Evolutionary conservation across 2,888 invertebrate species (phyloP), one percentile per base, ranked within the genome.

Genomic region (Drosophila formosana): DNA sequence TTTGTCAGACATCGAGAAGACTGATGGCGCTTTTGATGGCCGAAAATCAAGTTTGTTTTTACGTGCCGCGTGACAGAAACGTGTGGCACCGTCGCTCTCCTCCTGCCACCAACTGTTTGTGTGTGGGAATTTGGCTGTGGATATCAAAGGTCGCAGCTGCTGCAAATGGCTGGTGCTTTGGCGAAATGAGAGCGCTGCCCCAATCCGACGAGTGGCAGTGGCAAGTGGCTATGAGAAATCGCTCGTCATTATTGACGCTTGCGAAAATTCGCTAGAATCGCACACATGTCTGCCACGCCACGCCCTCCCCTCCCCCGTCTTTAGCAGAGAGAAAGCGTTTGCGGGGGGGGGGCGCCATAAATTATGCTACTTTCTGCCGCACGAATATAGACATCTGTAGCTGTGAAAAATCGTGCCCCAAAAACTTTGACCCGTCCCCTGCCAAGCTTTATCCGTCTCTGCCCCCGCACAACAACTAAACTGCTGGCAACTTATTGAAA

Each of bases 111-210:
- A 45, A 53, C 63, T 50, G 61, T 72, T 61, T 51, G 66, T 58
- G 72, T 68, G 61, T 60, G 69, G 64, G 76, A 77, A 69, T 70
- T 67, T 30, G 72, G 73, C 69, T 67, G 58, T 26, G 81, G 67
- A 87, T 87, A 89, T 89, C 86, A 87, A 89, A 87, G 86, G 86
- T 85, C 86, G 82, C 87, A 87, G 88, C 88, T 89, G 89, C 75
- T 85, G 83, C 88, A 88, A 87, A 87, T 87, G 89, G 88, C 85
- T 88, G 87, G 88, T 85, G 85, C 89, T 88, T 86, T 78, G 76
- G 32, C 76, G 56, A 86, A 88, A 84, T 86, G 84, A 81, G 82
- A 58, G 39, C 49, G 46, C 45, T 49, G 60, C 41, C 52, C 63
- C 63, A 32, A 39, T 50, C 49, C 73, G 39, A 49, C 45, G 64